These are phyloP conservation scores for Spermophilus dauricus DNA, from an alignment of 2,113 vertebrate species.

Conservation along the genomic window DNA sequence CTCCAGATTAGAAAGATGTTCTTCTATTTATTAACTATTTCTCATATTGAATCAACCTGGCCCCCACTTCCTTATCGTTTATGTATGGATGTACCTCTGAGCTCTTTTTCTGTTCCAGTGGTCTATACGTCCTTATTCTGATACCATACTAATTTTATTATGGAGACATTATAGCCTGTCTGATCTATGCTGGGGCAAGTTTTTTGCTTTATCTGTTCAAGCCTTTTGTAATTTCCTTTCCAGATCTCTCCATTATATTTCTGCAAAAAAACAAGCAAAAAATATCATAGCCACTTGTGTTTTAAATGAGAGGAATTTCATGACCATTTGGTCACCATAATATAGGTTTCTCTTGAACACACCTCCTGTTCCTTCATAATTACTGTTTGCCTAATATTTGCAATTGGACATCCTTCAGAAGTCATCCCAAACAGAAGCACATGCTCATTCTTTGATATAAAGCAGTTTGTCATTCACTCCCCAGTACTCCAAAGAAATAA, in stretches of 20 bases:
- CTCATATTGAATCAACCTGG: neutral
- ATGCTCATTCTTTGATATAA: neutral
- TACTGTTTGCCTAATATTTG: neutral
- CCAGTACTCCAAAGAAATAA: neutral
- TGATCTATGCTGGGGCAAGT: neutral
- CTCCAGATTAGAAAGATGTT: neutral
- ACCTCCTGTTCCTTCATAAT: neutral
- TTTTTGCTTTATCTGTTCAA: neutral
- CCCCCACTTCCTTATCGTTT: neutral
- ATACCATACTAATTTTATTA: neutral
- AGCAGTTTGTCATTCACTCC: neutral
- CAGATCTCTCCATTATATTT: neutral
- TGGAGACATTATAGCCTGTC: neutral
- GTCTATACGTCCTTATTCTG: neutral
- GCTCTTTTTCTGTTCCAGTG: neutral
- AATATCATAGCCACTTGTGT: neutral
- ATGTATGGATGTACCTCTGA: neutral
- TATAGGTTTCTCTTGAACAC: neutral
- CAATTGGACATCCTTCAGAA: neutral
- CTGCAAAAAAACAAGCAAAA: neutral
- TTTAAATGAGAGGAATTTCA: slow-evolving; percentile 22
- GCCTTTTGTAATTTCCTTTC: slow-evolving; percentile 16
- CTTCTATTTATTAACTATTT: neutral
- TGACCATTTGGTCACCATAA: neutral
- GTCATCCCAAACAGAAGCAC: neutral